Evolutionary conservation across 64 coral and sea anemone species (phyloP), one percentile per base, ranked within the genome.

Genomic region (Exaiptasia diaphana): DNA sequence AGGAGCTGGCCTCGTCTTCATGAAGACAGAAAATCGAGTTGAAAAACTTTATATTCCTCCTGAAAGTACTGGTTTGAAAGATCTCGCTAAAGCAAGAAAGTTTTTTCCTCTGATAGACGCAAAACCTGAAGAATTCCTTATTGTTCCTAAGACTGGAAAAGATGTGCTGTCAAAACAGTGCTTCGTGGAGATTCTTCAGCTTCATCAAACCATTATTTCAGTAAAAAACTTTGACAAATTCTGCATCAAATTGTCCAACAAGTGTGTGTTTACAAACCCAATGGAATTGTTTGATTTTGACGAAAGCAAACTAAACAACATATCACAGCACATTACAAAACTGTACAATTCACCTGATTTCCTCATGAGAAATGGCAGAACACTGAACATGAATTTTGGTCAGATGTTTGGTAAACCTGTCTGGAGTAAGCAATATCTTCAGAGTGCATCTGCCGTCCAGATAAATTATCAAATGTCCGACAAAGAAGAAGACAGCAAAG

Each of bases 41-140:
- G 94, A 87, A 20, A 92, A 74, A 74, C 78, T 97, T 0, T 97
- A 80, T 41, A 87, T 97, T 29, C 94, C 94, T 43, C 78, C 87
- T 34, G 38, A 61, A 21, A 97, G 94, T 37, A 49, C 82, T 44
- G 38, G 89, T 37, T 35, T 97, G 39, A 58, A 80, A 58, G 88
- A 97, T 67, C 44, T 97, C 24, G 57, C 80, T 2, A 97, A 78
- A 38, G 73, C 89, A 8, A 71, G 46, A 14, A 44, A 68, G 26
- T 83, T 87, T 73, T 91, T 91, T 20, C 43, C 41, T 29, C 69
- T 83, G n/a, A 53, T 82, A 13, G 50, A 82, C 50, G 36, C 83
- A 31, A 39, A 81, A 30, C 26, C 46, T 17, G 86, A 82, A 44
- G 57, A 70, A 11, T 23, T 97, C 20, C 78, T 97, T 23, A 50